Percentiles rank a stretch among this genome's conserved stretches.
Conservation (phyloP, 2,797 vertebrate species). For the Nothura maculosa region DNA sequence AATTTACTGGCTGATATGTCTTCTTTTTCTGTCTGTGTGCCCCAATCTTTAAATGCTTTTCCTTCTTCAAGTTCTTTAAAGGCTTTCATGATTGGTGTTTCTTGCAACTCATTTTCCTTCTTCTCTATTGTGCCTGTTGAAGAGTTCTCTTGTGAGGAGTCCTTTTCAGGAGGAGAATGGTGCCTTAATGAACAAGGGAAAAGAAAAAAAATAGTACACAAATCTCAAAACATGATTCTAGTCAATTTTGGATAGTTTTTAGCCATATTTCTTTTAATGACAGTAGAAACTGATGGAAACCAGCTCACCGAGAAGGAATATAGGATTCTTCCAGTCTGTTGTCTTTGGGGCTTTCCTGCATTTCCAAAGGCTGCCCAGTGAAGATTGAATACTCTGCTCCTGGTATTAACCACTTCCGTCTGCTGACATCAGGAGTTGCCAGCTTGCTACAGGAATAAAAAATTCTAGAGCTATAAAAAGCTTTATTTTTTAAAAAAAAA, state of each 20-base stretch:
- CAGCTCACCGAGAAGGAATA: conserved; percentile 69
- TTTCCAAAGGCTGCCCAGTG: conserved; percentile 81
- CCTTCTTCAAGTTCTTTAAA: conserved; percentile 92
- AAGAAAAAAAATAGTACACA: no score
- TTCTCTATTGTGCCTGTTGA: conserved; percentile 69
- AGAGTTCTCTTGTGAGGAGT: conserved; percentile 71
- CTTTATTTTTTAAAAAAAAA: conserved; percentile 33
- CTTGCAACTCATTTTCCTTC: conserved; percentile 73
- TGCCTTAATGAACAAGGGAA: conserved; percentile 64
- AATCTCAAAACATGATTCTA: no score
- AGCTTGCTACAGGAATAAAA: conserved; percentile 79
- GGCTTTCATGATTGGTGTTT: conserved; percentile 91
- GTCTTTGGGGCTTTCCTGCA: conserved; percentile 34
- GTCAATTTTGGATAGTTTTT: neutral
- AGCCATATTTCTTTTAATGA: neutral
- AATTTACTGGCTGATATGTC: conserved; percentile 76
- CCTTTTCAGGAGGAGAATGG: conserved; percentile 87
- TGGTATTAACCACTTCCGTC: conserved; percentile 80
- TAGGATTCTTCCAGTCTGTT: conserved; percentile 60
- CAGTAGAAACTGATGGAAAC: neutral
- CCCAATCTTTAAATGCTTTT: conserved; percentile 88
- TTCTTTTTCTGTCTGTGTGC: conserved; percentile 82
- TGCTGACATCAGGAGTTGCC: conserved; percentile 77
- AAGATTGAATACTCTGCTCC: conserved; percentile 82
- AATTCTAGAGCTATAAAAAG: conserved; percentile 78